These are phyloP conservation scores for Hirundichthys speculiger DNA, from an alignment of 2,113 vertebrate genomes.

Conservation along the genomic window DNA sequence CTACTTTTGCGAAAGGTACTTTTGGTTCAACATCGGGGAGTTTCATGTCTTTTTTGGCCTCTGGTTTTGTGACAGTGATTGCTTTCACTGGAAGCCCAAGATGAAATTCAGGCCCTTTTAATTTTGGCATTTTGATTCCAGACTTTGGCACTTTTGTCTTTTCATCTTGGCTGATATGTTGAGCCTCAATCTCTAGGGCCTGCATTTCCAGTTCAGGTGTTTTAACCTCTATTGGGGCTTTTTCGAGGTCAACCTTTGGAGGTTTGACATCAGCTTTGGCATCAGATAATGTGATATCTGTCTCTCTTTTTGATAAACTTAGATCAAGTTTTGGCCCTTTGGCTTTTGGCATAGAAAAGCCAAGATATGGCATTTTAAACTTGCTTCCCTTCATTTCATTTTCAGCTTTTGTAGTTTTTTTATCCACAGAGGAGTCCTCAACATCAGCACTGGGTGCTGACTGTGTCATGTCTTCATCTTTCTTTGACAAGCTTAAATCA, in stretches of 20 bases:
- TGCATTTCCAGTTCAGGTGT: slow-evolving; percentile 33
- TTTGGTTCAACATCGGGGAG: slow-evolving; percentile 15
- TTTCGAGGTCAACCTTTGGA: slow-evolving; percentile 9
- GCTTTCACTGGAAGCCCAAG: slow-evolving; percentile 2
- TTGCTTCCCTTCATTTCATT: slow-evolving; percentile 9
- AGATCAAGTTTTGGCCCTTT: slow-evolving; percentile 42
- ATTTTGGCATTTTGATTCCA: slow-evolving; percentile 26
- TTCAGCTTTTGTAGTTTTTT: not conserved
- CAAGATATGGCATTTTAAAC: slow-evolving; percentile 50
- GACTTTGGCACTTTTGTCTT: slow-evolving; percentile 49
- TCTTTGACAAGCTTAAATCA: slow-evolving; percentile 12
- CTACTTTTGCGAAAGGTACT: no score
- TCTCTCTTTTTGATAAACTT: slow-evolving; percentile 19
- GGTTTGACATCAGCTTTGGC: slow-evolving; percentile 7
- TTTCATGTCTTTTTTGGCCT: slow-evolving; percentile 6
- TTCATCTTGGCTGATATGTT: slow-evolving; percentile 6
- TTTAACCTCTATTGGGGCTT: slow-evolving; percentile 30
- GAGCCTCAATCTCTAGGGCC: not conserved
- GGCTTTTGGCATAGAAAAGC: slow-evolving; percentile 49
- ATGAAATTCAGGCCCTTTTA: slow-evolving; percentile 28
- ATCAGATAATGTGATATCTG: slow-evolving; percentile 6
- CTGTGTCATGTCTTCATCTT: slow-evolving; percentile 18
- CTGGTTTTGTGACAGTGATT: slow-evolving; percentile 7
- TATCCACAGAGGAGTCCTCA: not conserved
- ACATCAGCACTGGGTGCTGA: not conserved